Evolutionary conservation across 2,888 invertebrate genomes (phyloP).

Genomic region (Drosophila maculinotata): DNA sequence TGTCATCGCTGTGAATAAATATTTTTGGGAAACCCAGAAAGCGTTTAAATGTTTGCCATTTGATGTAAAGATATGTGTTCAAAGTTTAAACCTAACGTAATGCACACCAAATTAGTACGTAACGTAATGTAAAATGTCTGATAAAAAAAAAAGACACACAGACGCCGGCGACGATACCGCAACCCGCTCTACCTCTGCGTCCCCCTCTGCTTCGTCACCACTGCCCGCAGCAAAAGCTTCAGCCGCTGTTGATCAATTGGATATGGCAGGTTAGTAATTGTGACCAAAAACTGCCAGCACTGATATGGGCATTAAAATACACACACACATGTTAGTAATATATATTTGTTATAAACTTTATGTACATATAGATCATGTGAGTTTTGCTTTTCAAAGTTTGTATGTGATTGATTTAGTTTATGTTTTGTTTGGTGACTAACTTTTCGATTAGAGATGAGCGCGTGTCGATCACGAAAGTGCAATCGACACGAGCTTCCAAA

Average conservation of each 20-base stretch:
- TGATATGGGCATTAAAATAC: slow-evolving; percentile 16
- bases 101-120: slow-evolving; percentile 30
- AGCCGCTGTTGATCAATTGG: slow-evolving; percentile 10
- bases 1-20: slow-evolving; percentile 7
- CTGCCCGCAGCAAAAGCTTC: no score
- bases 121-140: slow-evolving; percentile 36
- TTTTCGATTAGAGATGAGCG: slow-evolving; percentile 13
- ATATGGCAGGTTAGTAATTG: slow-evolving; percentile 44
- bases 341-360: slow-evolving; percentile 9
- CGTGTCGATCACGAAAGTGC: slow-evolving; percentile 9
- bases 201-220: neutral
- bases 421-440: slow-evolving; percentile 29
- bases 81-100: slow-evolving; percentile 27
- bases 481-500: neutral
- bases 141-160: slow-evolving; percentile 13
- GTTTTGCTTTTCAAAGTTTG: slow-evolving; percentile 8
- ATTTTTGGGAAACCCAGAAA: slow-evolving; percentile 29
- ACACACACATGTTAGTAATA: neutral
- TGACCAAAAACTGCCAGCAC: neutral
- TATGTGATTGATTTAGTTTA: slow-evolving; percentile 3
- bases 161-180: slow-evolving; percentile 8
- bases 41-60: slow-evolving; percentile 45
- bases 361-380: slow-evolving; percentile 12
- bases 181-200: neutral
- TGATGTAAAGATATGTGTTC: slow-evolving; percentile 14